A percentile compares a stretch with the other conserved stretches of the same genome.
Conservation (phyloP, 2,797 vertebrate species). For the Salarias fasciatus region DNA sequence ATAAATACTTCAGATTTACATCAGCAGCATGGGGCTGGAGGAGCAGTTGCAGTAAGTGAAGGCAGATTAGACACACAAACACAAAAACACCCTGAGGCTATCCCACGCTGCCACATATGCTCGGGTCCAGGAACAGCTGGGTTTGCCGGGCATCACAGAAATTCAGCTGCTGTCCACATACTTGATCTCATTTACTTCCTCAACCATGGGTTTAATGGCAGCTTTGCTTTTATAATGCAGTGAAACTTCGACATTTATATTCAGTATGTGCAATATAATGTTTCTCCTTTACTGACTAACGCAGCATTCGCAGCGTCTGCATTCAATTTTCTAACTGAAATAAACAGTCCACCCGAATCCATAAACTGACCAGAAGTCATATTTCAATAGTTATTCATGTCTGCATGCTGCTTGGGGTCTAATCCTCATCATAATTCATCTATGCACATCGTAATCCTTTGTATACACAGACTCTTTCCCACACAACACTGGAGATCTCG, state of each 20-base stretch:
- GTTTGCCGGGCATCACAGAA: constrained; percentile 39
- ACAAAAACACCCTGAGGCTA: constrained; percentile 34
- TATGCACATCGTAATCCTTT: constrained; percentile 11
- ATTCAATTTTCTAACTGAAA: constrained; percentile 1
- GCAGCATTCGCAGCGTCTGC: constrained; percentile 1
- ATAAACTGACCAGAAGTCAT: constrained; percentile 7
- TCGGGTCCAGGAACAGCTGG: constrained; percentile 21
- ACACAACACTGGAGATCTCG: not conserved
- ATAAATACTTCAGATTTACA: no score
- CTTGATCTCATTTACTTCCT: constrained; percentile 13
- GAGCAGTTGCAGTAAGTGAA: constrained; percentile 14
- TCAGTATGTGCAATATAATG: not conserved
- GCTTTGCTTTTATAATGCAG: not conserved
- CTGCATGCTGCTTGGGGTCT: not conserved
- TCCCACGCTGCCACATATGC: no score
- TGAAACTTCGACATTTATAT: constrained; percentile 1
- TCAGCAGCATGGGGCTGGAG: not conserved
- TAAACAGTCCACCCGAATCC: constrained; percentile 1
- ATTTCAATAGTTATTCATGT: not conserved
- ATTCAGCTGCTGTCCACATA: constrained; percentile 18
- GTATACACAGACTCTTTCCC: not conserved
- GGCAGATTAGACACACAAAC: constrained; percentile 26
- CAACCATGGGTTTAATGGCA: constrained; percentile 4
- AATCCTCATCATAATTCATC: constrained; percentile 10
- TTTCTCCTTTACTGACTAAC: not conserved